Conservation (phyloP, 1,140 invertebrate species). For the Coelopa frigida region DNA sequence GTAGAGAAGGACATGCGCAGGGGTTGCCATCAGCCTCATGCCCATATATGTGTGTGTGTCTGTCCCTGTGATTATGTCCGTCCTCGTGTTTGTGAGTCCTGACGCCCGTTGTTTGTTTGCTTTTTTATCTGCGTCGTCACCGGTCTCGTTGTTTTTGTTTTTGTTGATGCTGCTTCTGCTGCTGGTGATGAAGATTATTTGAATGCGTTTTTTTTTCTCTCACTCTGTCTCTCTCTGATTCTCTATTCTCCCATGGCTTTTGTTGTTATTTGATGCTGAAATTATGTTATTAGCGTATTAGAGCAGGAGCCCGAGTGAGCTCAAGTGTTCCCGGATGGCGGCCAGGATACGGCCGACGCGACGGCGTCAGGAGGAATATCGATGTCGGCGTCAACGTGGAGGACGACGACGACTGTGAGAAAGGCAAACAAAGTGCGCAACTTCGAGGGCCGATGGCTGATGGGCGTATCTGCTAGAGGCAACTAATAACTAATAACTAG, state of each 20-base stretch:
- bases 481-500: conserved; percentile 4
- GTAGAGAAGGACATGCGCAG: background rate
- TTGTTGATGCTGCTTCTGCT: conserved; percentile 4
- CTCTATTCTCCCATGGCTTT: background rate
- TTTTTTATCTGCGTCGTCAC: conserved; percentile 8
- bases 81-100: background rate
- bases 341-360: background rate
- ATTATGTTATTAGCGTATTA: conserved; percentile 15
- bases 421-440: conserved; percentile 8
- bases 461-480: conserved; percentile 9
- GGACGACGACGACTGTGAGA: conserved; percentile 6
- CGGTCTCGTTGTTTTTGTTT: conserved; percentile 1
- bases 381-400: background rate
- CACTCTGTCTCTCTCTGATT: background rate
- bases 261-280: conserved; percentile 10
- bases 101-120: background rate
- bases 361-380: background rate
- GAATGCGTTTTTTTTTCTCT: background rate
- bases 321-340: background rate
- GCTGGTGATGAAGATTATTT: conserved; percentile 1
- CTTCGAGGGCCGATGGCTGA: conserved; percentile 3
- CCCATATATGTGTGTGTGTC: background rate
- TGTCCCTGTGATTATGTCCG: background rate
- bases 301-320: background rate
- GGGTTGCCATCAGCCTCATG: background rate